Conservation (phyloP, 2,888 invertebrate genomes). For the Athrips mouffetella region DNA sequence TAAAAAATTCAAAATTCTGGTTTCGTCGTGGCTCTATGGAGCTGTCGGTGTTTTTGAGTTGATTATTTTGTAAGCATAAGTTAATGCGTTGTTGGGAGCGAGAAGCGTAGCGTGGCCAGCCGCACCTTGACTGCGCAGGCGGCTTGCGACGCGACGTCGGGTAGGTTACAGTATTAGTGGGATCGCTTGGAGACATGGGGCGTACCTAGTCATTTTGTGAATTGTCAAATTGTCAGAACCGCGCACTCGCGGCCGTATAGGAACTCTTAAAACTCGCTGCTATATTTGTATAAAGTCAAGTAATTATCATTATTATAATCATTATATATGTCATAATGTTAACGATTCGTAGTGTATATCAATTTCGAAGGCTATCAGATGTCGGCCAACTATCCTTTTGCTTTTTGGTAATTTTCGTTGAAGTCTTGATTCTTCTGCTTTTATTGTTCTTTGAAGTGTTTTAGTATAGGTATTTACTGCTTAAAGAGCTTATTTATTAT, state of each 20-base stretch:
- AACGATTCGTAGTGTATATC: constrained; percentile 70
- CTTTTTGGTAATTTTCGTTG: constrained; percentile 21
- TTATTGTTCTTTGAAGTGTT: background rate
- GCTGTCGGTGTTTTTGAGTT: constrained; percentile 48
- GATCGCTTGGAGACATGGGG: constrained; percentile 51
- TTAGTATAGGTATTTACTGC: no score
- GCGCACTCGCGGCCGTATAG: constrained; percentile 79
- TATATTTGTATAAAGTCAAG: constrained; percentile 83
- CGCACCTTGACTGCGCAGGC: constrained; percentile 18
- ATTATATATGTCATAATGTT: constrained; percentile 72
- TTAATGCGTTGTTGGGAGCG: constrained; percentile 41
- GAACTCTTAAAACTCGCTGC: constrained; percentile 88
- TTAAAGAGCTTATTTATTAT: no score
- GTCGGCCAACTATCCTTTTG: constrained; percentile 40
- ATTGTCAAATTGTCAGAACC: constrained; percentile 76
- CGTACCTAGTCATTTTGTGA: constrained; percentile 78
- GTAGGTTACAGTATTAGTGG: constrained; percentile 50
- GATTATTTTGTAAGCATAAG: constrained; percentile 62
- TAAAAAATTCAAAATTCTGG: constrained; percentile 54
- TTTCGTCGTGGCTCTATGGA: constrained; percentile 40
- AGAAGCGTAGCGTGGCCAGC: constrained; percentile 21
- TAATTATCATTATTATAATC: constrained; percentile 74
- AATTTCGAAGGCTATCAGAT: constrained; percentile 76
- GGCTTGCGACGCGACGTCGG: constrained; percentile 34
- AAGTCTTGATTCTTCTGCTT: background rate